These are phyloP conservation scores for Hirtodrosophila histrioides DNA, from an alignment of 2,888 invertebrate genomes.

Conservation along the genomic window DNA sequence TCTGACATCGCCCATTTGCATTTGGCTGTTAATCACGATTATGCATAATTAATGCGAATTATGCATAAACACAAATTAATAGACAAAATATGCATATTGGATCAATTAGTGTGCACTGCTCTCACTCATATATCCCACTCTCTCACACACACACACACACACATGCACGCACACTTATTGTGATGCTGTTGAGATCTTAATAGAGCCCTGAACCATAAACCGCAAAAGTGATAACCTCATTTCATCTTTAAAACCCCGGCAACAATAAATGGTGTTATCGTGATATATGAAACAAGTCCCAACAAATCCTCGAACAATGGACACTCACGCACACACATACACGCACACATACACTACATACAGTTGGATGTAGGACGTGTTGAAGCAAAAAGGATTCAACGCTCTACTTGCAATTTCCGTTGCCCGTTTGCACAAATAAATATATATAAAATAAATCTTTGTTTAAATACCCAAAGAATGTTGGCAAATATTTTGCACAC, in stretches of 20 bases:
- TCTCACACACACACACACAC: neutral
- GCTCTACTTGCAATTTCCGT: slow-evolving; percentile 80
- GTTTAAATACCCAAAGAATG: slow-evolving; percentile 79
- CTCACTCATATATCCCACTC: neutral
- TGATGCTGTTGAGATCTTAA: slow-evolving; percentile 38
- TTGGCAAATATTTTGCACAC: slow-evolving; percentile 71
- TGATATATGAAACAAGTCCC: slow-evolving; percentile 79
- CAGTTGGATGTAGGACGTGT: slow-evolving; percentile 56
- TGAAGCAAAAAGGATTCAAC: slow-evolving; percentile 80
- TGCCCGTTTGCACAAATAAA: slow-evolving; percentile 60
- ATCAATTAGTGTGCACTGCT: slow-evolving; percentile 55
- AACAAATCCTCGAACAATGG: slow-evolving; percentile 77
- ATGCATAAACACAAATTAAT: slow-evolving; percentile 79
- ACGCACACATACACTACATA: slow-evolving; percentile 13
- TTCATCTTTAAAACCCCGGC: slow-evolving; percentile 70
- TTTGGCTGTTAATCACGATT: slow-evolving; percentile 78
- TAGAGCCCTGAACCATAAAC: slow-evolving; percentile 51
- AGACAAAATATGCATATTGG: slow-evolving; percentile 78
- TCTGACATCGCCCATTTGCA: slow-evolving; percentile 59
- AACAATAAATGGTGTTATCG: slow-evolving; percentile 77
- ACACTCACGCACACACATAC: slow-evolving; percentile 33
- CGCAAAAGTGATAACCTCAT: slow-evolving; percentile 69
- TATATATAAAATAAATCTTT: slow-evolving; percentile 72
- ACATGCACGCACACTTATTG: neutral
- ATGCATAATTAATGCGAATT: slow-evolving; percentile 78